Conservation (phyloP, 2,888 invertebrate genomes). For the Lordiphosa andalusiaca region DNA sequence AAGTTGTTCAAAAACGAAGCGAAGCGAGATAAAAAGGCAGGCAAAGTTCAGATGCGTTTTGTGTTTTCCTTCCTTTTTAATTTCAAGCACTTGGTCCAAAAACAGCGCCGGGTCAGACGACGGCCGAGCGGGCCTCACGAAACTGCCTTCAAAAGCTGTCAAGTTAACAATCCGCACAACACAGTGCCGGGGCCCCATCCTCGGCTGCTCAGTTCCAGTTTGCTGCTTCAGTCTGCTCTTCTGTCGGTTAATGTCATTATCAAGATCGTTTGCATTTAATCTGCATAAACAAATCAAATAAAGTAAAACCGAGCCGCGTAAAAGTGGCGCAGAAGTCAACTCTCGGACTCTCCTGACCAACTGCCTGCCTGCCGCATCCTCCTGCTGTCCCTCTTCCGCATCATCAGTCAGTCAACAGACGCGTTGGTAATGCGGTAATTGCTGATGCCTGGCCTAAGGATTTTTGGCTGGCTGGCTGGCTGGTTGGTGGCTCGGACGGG, state of each 20-base stretch:
- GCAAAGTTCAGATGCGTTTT: constrained; percentile 60
- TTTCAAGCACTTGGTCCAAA: constrained; percentile 67
- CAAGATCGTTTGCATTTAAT: constrained; percentile 79
- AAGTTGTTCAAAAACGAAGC: constrained; percentile 29
- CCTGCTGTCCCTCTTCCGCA: constrained; percentile 8
- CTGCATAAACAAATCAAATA: constrained; percentile 77
- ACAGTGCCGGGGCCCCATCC: constrained; percentile 29
- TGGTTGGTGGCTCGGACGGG: constrained; percentile 1
- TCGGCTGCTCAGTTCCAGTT: constrained; percentile 39
- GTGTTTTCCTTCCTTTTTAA: constrained; percentile 33
- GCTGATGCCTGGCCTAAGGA: constrained; percentile 47
- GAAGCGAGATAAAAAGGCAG: constrained; percentile 32
- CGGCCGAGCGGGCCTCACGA: constrained; percentile 58
- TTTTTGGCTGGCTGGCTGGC: too few relatives aligned
- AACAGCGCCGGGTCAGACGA: constrained; percentile 65
- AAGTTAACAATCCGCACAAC: constrained; percentile 77
- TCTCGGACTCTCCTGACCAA: constrained; percentile 9
- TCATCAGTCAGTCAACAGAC: constrained; percentile 59
- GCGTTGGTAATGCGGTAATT: constrained; percentile 74
- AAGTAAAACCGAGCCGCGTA: constrained; percentile 54
- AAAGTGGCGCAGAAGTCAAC: constrained; percentile 68
- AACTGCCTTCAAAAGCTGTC: constrained; percentile 76
- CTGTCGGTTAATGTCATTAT: constrained; percentile 79
- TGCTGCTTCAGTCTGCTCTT: constrained; percentile 55
- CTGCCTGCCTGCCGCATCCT: constrained; percentile 9